Conservation (phyloP, 2,797 vertebrate genomes). For the Perodicticus potto region DNA sequence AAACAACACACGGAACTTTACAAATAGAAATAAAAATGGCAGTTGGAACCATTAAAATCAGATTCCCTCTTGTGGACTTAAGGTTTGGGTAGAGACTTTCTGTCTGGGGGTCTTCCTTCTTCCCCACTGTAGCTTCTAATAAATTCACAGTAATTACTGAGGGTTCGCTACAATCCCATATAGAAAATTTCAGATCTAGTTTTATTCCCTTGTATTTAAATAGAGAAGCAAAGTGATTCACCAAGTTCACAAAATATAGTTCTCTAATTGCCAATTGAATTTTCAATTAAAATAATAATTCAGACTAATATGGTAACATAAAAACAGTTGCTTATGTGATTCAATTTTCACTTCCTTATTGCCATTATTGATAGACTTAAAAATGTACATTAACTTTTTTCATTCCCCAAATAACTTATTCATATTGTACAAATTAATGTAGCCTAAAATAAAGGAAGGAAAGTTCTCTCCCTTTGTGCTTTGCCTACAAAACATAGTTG, state of each 20-base stretch:
- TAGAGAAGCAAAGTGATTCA: slow-evolving; percentile 16
- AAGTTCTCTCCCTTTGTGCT: background rate
- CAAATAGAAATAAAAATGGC: background rate
- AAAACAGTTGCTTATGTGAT: slow-evolving; percentile 64
- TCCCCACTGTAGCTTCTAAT: background rate
- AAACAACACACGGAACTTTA: background rate
- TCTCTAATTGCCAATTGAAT: slow-evolving; percentile 69
- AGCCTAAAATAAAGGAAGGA: slow-evolving; percentile 40
- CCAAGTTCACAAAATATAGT: slow-evolving; percentile 49
- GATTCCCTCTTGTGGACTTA: background rate
- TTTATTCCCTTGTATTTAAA: slow-evolving; percentile 37
- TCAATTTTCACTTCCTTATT: slow-evolving; percentile 57
- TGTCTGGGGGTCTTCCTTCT: fast-evolving
- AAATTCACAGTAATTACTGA: background rate
- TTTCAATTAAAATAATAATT: slow-evolving; percentile 71
- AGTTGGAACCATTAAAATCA: background rate
- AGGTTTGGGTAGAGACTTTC: background rate
- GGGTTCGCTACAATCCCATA: background rate
- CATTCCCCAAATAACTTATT: slow-evolving; percentile 48
- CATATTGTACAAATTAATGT: slow-evolving; percentile 67
- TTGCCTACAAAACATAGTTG: background rate
- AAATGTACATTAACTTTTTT: slow-evolving; percentile 52
- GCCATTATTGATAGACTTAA: slow-evolving; percentile 48
- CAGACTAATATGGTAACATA: slow-evolving; percentile 58
- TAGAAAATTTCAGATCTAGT: background rate